Percentiles rank a stretch among this genome's conserved stretches.
Conservation (phyloP, 1,140 invertebrate genomes). For the Lepeophtheirus salmonis region DNA sequence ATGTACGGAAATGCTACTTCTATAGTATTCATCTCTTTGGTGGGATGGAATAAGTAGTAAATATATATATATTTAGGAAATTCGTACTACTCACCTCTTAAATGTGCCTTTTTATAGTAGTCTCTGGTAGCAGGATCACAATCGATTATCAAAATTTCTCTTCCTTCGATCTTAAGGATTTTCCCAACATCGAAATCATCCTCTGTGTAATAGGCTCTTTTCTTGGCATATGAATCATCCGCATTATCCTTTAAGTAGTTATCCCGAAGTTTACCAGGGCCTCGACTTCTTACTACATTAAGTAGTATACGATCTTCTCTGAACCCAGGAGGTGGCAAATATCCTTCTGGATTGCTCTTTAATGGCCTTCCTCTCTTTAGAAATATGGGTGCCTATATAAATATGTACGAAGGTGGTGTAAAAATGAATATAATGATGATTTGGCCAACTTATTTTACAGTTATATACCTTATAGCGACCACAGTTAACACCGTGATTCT, state of each 20-base stretch:
- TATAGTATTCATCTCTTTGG: too few relatives aligned
- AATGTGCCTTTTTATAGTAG: constrained; percentile 42
- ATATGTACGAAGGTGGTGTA: too few relatives aligned
- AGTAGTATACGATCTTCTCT: constrained; percentile 40
- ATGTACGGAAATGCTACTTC: too few relatives aligned
- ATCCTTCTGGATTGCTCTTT: constrained; percentile 15
- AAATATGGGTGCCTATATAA: constrained; percentile 57
- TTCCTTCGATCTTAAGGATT: constrained; percentile 52
- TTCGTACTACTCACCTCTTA: constrained; percentile 9
- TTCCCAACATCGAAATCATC: constrained; percentile 57
- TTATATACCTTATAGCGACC: constrained; percentile 46
- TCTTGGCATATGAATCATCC: constrained; percentile 24
- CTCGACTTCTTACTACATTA: constrained; percentile 43
- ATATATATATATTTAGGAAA: too few relatives aligned
- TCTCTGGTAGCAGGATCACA: constrained; percentile 69
- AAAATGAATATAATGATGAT: constrained; percentile 48
- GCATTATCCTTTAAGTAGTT: constrained; percentile 32
- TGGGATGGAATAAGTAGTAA: too few relatives aligned
- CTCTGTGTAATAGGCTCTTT: constrained; percentile 37
- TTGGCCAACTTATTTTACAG: too few relatives aligned
- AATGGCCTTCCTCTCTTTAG: constrained; percentile 20
- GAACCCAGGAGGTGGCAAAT: constrained; percentile 36
- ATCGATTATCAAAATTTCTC: constrained; percentile 56
- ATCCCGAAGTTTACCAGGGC: constrained; percentile 36
- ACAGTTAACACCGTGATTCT: constrained; percentile 42